These are phyloP conservation scores for Cabera pusaria DNA, from an alignment of 2,888 invertebrate species.

Conservation along the genomic window DNA sequence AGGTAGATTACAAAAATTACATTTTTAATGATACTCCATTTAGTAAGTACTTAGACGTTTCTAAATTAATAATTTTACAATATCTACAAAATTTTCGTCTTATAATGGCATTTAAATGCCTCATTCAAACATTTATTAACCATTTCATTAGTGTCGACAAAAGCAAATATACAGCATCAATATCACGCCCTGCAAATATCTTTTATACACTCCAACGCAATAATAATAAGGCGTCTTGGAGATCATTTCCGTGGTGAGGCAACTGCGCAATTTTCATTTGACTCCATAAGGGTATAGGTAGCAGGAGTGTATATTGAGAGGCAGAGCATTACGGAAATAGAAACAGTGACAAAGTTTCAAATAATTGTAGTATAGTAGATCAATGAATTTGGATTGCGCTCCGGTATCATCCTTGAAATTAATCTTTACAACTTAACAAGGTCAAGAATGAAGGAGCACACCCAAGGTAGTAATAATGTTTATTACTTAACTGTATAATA, in stretches of 20 bases:
- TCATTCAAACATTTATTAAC: background rate
- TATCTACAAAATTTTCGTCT: no score
- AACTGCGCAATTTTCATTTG: conserved; percentile 35
- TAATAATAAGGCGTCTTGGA: conserved; percentile 31
- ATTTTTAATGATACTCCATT: conserved; percentile 13
- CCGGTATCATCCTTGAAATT: no score
- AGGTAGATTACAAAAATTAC: no score
- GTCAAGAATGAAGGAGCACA: no score
- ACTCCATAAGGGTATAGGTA: conserved; percentile 26
- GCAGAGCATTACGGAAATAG: conserved; percentile 1
- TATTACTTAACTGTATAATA: no score
- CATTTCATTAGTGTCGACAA: conserved; percentile 19
- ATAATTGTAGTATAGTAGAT: no score
- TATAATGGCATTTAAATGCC: conserved; percentile 4
- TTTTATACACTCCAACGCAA: conserved; percentile 23
- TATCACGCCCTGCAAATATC: conserved; percentile 21
- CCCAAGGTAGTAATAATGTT: no score
- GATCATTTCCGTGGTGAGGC: conserved; percentile 31
- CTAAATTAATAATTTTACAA: no score
- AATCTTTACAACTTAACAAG: no score
- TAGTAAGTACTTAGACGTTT: no score
- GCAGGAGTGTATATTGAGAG: conserved; percentile 19
- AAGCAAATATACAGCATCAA: conserved; percentile 26
- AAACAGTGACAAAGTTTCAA: conserved; percentile 10
- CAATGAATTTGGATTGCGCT: no score